Percentiles rank a stretch among this genome's conserved stretches.
Conservation (phyloP, 2,888 invertebrate genomes). For the Phengaris arion region DNA sequence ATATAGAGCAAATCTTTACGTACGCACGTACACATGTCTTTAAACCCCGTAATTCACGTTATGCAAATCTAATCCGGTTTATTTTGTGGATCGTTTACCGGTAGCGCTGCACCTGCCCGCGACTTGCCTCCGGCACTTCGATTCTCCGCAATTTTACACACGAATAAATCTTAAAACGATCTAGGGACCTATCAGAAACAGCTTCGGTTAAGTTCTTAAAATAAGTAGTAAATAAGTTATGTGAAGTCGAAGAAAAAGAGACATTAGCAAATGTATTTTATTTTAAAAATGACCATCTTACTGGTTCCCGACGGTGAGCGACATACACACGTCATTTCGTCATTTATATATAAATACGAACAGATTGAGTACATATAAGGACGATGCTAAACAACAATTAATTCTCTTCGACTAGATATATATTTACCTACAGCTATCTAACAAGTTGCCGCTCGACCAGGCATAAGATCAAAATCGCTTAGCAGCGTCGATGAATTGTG, state of each 20-base stretch:
- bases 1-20: not conserved
- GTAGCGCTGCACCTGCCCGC: not conserved
- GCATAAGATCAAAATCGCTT: too few species aligned
- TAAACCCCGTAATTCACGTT: slow-evolving; percentile 13
- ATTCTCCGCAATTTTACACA: slow-evolving; percentile 17
- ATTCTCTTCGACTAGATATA: too few species aligned
- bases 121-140: slow-evolving; percentile 15
- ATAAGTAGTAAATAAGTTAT: not conserved
- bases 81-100: not conserved
- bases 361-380: not conserved
- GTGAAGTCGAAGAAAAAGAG: too few species aligned
- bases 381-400: not conserved
- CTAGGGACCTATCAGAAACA: slow-evolving; percentile 2
- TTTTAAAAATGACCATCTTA: not conserved
- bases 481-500: too few species aligned
- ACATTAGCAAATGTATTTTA: too few species aligned
- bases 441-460: too few species aligned
- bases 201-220: not conserved
- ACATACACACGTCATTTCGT: not conserved
- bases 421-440: too few species aligned
- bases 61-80: slow-evolving; percentile 14
- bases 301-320: not conserved
- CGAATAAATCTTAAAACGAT: not conserved
- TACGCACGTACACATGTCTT: not conserved
- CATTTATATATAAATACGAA: not conserved